These are phyloP conservation scores for Mesochorus sp. DNA, from an alignment of 2,888 invertebrate species.

Conservation along the genomic window DNA sequence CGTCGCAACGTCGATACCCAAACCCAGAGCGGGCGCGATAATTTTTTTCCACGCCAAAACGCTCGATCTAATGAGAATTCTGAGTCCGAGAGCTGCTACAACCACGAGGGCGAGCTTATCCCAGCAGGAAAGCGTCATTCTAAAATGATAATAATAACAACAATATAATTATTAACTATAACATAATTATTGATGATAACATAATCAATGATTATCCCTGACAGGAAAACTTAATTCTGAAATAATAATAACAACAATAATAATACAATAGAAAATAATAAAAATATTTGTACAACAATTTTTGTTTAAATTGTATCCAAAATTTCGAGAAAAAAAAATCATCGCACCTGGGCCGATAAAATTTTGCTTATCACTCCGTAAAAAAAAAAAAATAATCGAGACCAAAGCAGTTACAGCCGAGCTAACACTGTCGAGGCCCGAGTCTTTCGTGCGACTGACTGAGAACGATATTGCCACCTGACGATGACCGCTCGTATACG, in stretches of 20 bases:
- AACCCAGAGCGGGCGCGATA: conserved; percentile 75
- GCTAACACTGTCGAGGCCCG: conserved; percentile 38
- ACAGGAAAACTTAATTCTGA: too few relatives aligned
- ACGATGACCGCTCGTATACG: conserved; percentile 23
- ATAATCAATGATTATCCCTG: too few relatives aligned
- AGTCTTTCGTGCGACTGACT: conserved; percentile 45
- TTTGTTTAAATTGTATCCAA: background rate
- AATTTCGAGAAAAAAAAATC: too few relatives aligned
- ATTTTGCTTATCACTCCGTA: too few relatives aligned
- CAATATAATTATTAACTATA: too few relatives aligned
- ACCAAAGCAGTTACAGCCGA: background rate
- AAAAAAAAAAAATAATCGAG: background rate
- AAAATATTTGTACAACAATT: background rate
- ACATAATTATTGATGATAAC: too few relatives aligned
- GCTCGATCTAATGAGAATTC: conserved; percentile 71
- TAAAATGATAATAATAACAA: too few relatives aligned
- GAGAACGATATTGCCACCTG: background rate
- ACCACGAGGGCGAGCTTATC: conserved; percentile 77
- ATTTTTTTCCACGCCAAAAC: conserved; percentile 76
- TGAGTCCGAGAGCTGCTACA: conserved; percentile 73
- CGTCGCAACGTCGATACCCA: conserved; percentile 74
- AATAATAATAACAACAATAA: too few relatives aligned
- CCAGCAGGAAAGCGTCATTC: conserved; percentile 78
- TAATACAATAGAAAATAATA: too few relatives aligned
- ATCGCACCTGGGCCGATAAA: too few relatives aligned